Evolutionary conservation across 2,888 invertebrate species (phyloP), one percentile per base, ranked within the genome.

Genomic region (Pheosia gnoma): DNA sequence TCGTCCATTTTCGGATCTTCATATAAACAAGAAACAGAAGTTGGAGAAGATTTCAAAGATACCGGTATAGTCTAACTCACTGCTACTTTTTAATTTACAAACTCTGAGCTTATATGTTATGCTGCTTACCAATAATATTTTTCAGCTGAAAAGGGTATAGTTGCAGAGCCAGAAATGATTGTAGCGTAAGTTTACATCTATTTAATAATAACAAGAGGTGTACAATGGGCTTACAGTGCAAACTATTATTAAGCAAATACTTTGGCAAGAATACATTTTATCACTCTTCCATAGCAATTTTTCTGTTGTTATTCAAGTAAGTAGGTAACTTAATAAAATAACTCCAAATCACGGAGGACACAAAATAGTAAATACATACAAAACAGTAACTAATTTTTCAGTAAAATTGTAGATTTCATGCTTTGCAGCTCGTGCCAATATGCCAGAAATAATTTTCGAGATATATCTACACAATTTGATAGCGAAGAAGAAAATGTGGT

Each of bases 1-100:
- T 66, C 68, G 1, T 59, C 72, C 11, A 10, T 71, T 13, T 66
- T 71, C 57, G 68, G 68, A 9, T 57, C 59, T 4, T 49, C 66
- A 0, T n/a, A 38, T 7, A 38, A 6, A 13, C 45, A 13, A 52
- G 13, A 47, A 5, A 52, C 8, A 45, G 43, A 45, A 45, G 5
- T 11, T 47, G 47, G 3, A 2, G 11, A 47, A 47, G 47, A 47
- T 47, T 11, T 47, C n/a, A 47, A 47, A 47, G 47, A 4, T 0
- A 47, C 47, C 11, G 47, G 47, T 47, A 47, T 43, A 8, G 1
- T 43, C 10, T n/a, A 3, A 9, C 43, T 9, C 9, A 10, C 10
- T 45, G 43, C 7, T 25, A 25, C 25, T 25, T 25, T 25, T 25
- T 25, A 25, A 25, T 25, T 25, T 25, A 25, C 25, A 0, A 25